Base-by-base conservation (phyloP, 2,113 vertebrate species). In the Poeciliopsis turrubarensis region DNA sequence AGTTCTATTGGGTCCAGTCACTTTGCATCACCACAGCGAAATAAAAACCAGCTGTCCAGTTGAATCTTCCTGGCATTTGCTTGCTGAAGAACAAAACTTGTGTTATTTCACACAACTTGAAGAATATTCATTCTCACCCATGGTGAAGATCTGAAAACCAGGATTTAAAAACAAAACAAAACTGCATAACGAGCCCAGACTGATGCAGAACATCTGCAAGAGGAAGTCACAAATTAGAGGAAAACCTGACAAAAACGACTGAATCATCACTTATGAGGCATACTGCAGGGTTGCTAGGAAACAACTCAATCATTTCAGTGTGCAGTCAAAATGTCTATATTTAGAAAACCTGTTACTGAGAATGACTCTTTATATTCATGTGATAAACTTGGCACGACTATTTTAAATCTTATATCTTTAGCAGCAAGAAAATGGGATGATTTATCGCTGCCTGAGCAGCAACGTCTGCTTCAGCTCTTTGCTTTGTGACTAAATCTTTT, bases 141-240 rank as follows among this genome's bases (percentile, higher is more conserved):
- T 37, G 34, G 10, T 11, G 10, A 31, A 31, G 30, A 37, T 37
- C 1, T 37, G 4, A 47, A 47, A 47, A 47, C 19, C 17, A 0
- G 91, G 92, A 0, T 83, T 29, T 29, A 29, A 29, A 29, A 29
- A 83, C 90, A 94, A 10, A 57, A n/a, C n/a, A n/a, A 22, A n/a
- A 47, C 44, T 7, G 14, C 41, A 0, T 44, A 51, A 94, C 63
- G 26, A 93, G 93, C 13, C 90, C 60, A 93, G 51, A 78, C 91
- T 92, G 78, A 94, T 89, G 88, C 90, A 93, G 81, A 94, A 92
- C 93, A 92, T 94, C 92, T 94, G 72, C n/a, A 78, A 60, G 63
- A 77, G 61, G 61, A 79, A 81, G 57, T 15, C 15, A 60, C n/a
- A 73, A 1, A 60, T 60, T n/a, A 31, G 3, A 5, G n/a, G 34